Percentiles rank a stretch among this genome's conserved stretches.
phyloP scores from a whole-genome alignment of 2,113 vertebrate genomes.

The Sinocyclocheilus anophthalmus region DNA sequence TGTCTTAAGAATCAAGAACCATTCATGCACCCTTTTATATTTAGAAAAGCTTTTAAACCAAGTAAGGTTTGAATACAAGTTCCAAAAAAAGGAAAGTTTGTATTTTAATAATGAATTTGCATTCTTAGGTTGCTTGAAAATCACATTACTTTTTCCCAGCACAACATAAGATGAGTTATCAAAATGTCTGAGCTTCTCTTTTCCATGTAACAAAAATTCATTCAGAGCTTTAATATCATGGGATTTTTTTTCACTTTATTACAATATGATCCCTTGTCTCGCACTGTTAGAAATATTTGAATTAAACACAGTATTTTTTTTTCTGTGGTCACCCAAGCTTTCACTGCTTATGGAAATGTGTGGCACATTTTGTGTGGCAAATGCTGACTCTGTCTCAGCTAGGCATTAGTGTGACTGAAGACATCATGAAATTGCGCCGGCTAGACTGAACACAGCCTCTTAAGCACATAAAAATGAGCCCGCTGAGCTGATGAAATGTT shows the following conservation, averaged over 20 bases:
- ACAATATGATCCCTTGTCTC: background rate
- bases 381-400: background rate
- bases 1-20: background rate
- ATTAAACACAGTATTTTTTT: background rate
- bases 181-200: background rate
- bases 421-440: background rate
- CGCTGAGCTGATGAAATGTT: background rate
- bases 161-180: background rate
- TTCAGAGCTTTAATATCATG: background rate
- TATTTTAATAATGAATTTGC: background rate
- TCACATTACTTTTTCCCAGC: background rate
- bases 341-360: background rate
- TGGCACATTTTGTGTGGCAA: background rate
- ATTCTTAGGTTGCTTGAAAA: background rate
- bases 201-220: background rate
- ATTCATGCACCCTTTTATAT: background rate
- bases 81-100: background rate
- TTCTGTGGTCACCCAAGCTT: background rate
- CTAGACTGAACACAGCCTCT: constrained; percentile 1
- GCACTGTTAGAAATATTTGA: background rate
- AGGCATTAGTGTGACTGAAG: constrained; percentile 1
- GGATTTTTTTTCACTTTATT: background rate
- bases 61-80: background rate
- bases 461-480: background rate
- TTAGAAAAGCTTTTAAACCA: background rate